Evolutionary conservation across 2,888 invertebrate genomes (phyloP), one percentile per base, ranked within the genome.

Genomic region (Ichneumon xanthorius): DNA sequence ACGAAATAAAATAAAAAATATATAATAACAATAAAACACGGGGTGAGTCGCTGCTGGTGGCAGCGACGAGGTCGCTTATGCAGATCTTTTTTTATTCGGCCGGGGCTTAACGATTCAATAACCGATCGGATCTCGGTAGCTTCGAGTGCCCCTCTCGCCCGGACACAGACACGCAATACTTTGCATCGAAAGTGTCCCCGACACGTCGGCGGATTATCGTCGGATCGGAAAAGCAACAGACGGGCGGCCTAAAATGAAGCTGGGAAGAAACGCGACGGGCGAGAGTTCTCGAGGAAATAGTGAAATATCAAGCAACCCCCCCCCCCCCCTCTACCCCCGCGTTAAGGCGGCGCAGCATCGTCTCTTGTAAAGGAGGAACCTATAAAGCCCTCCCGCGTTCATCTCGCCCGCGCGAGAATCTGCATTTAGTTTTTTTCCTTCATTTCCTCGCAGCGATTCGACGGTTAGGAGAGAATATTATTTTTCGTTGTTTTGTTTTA

Each of bases 61-160:
- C 80, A 48, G 45, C 45, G 45, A 22, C 77, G 87, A 88, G 86
- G 85, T 88, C 89, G 89, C 88, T 90, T 90, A 90, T 90, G 89
- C 89, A 89, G 89, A 92, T 90, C 90, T 91, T 91, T 92, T 92
- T 92, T 92, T 93, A 92, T 92, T 92, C 92, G 88, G 79, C 70
- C 87, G 85, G 79, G 90, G 92, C 92, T 93, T 93, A 93, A 93
- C 93, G 93, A 93, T 94, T 94, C 93, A 93, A 94, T 93, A 93
- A 93, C 93, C 92, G 93, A 93, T 93, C 91, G 88, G 87, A 88
- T 88, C 85, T 82, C 86, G 55, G 77, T 86, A 80, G 85, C 73
- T 80, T 19, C 61, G 16, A 71, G 75, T 53, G 40, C 45, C 16
- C 45, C 16, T 22, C 30, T 33, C 63, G n/a, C 19, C 19, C n/a